A percentile compares a stretch with the other conserved stretches of the same genome.
phyloP scores from a whole-genome alignment of 2,113 vertebrate genomes.

The Benitochromis conjunctus region DNA sequence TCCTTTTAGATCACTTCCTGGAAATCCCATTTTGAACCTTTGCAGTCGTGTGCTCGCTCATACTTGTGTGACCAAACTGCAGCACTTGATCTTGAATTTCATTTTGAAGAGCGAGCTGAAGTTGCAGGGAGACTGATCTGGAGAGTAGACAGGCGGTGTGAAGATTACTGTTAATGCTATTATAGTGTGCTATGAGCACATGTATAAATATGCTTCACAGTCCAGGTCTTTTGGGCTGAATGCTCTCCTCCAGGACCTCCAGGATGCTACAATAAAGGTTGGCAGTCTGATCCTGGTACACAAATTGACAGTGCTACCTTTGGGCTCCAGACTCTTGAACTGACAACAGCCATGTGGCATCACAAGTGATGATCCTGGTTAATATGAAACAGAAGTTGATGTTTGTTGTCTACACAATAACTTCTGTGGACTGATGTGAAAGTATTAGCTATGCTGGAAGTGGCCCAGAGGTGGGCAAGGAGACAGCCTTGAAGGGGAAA shows the following conservation, averaged over 20 bases:
- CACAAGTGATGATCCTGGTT: neutral
- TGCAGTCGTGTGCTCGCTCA: no score
- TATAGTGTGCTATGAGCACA: no score
- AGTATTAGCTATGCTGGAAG: neutral
- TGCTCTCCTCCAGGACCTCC: neutral
- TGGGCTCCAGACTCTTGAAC: neutral
- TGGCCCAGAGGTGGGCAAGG: neutral
- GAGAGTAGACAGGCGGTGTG: no score
- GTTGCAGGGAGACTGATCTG: no score
- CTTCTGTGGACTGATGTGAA: neutral
- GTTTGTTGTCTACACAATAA: neutral
- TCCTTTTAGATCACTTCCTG: no score
- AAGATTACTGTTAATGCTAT: no score
- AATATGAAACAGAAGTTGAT: rapidly evolving
- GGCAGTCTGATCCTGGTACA: neutral
- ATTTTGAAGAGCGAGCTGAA: no score
- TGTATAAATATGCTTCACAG: no score
- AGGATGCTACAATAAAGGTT: neutral
- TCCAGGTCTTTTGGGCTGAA: neutral
- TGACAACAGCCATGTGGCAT: no score
- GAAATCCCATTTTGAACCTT: no score
- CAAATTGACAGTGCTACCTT: neutral
- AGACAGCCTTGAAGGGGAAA: neutral
- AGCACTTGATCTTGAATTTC: no score
- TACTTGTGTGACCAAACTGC: no score